Conservation (phyloP, 2,113 vertebrate genomes). For the Caranx melampygus region DNA sequence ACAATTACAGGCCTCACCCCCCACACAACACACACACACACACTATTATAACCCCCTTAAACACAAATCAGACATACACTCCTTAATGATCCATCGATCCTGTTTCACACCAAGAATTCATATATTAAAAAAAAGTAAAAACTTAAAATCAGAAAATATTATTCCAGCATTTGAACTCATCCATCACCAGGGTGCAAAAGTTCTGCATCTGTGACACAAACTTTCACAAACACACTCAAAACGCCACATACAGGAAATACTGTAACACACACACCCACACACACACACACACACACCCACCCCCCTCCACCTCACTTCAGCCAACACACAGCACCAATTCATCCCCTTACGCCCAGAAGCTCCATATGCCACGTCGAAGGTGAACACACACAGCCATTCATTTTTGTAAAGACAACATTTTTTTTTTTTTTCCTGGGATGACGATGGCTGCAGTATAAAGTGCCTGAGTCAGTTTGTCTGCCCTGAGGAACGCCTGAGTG, state of each 20-base stretch:
- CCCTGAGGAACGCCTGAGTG: background rate
- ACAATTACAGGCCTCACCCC: conserved; percentile 24
- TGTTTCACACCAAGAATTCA: too few relatives aligned
- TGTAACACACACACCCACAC: background rate
- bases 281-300: background rate
- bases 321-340: conserved; percentile 39
- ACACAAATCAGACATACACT: background rate
- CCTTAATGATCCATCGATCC: too few relatives aligned
- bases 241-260: conserved; percentile 1
- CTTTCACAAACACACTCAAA: background rate
- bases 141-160: background rate
- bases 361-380: background rate
- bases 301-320: background rate
- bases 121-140: too few relatives aligned
- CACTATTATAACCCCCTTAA: background rate
- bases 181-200: background rate
- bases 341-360: conserved; percentile 26
- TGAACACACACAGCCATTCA: conserved; percentile 54
- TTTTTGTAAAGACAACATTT: background rate
- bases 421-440: conserved; percentile 36
- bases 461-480: conserved; percentile 6
- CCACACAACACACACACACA: background rate
- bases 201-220: background rate
- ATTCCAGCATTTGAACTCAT: background rate
- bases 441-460: conserved; percentile 36